These are phyloP conservation scores for Zaprionus taronus DNA, from an alignment of 1,140 invertebrate genomes.

Conservation along the genomic window DNA sequence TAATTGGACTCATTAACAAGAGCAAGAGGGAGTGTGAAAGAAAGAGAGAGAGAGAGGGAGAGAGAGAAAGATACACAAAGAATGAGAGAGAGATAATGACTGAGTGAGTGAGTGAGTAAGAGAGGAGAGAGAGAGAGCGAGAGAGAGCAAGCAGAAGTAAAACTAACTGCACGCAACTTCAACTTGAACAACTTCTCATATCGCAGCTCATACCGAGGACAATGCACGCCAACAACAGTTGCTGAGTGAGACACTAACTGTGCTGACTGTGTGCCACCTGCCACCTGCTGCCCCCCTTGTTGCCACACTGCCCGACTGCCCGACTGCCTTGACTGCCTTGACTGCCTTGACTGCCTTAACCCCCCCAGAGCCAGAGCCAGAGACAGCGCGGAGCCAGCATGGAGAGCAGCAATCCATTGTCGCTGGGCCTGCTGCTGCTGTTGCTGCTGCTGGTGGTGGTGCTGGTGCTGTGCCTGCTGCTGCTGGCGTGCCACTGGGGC, in stretches of 20 bases:
- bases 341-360: no score
- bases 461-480: conserved; percentile 83
- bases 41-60: background rate
- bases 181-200: background rate
- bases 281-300: no score
- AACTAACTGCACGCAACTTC: background rate
- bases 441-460: conserved; percentile 79
- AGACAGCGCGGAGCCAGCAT: conserved; percentile 32
- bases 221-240: background rate
- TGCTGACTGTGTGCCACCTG: background rate
- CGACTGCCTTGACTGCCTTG: no score
- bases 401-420: conserved; percentile 70
- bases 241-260: background rate
- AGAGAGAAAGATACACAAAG: background rate
- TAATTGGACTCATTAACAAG: no score
- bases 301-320: no score
- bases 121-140: background rate
- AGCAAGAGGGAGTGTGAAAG: background rate
- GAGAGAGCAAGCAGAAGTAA: background rate
- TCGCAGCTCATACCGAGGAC: background rate
- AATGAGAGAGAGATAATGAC: background rate
- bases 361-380: no score
- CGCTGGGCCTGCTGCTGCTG: conserved; percentile 79
- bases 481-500: conserved; percentile 85
- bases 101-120: background rate